Percentiles rank a stretch among this genome's conserved stretches.
These are phyloP conservation scores for Melanotaenia boesemani DNA, from an alignment of 2,797 vertebrate species.

Conservation along the genomic window DNA sequence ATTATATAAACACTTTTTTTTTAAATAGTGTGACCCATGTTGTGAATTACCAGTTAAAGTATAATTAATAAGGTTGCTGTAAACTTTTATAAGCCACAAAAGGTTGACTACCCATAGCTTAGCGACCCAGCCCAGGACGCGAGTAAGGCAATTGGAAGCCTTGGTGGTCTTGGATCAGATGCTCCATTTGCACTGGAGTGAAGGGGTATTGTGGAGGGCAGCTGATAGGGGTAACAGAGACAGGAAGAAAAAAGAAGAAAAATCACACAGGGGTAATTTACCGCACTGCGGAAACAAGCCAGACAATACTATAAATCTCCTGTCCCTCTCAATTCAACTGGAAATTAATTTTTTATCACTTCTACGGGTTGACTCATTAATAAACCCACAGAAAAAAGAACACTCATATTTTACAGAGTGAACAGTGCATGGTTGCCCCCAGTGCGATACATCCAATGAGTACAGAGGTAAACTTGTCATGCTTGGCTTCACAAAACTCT, in stretches of 20 bases:
- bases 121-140: constrained; percentile 46
- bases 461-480: constrained; percentile 11
- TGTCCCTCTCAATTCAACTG: constrained; percentile 60
- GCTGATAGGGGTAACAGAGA: constrained; percentile 65
- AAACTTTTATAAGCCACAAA: constrained; percentile 32
- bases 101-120: constrained; percentile 44
- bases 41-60: constrained; percentile 24
- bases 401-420: constrained; percentile 11
- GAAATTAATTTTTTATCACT: constrained; percentile 70
- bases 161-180: constrained; percentile 56
- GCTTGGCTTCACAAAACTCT: constrained; percentile 26
- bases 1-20: constrained; percentile 1
- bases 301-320: constrained; percentile 71
- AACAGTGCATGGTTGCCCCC: constrained; percentile 6
- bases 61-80: constrained; percentile 40
- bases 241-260: constrained; percentile 64
- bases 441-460: constrained; percentile 26
- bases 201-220: constrained; percentile 57
- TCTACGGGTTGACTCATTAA: constrained; percentile 50
- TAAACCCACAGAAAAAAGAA: constrained; percentile 6
- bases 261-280: constrained; percentile 78
- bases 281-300: constrained; percentile 80
- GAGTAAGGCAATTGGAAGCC: constrained; percentile 69
- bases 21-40: constrained; percentile 13
- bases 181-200: constrained; percentile 50